Base-by-base conservation (phyloP, 2,888 invertebrate genomes). In the Ophioninae sp. region DNA sequence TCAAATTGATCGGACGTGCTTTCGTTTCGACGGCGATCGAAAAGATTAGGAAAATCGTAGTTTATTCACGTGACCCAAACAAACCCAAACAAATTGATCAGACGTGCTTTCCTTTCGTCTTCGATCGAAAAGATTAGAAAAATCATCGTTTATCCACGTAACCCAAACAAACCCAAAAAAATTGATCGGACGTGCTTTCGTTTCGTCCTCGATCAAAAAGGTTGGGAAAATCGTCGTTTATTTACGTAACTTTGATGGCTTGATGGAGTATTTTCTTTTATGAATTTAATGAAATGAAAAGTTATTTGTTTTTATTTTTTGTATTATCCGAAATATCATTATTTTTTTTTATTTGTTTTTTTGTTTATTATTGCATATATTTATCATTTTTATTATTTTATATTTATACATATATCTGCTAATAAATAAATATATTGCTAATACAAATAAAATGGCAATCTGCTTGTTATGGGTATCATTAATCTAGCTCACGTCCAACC, bases 401-500 rank as follows among this genome's bases (percentile, higher is more conserved):
- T 30, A 30, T 30, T 30, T 30, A 30, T 30, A 30, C 30, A 30
- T 30, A 1, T 30, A 30, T 30, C 3, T 30, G 30, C 30, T 30
- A 30, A 30, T 30, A 30, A 30, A 30, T 30, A 30, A 30, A 30
- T 30, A 3, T 30, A 30, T 30, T 2, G 30, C 30, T 30, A 30
- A 30, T 30, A 30, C 30, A 2, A 30, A 30, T 30, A 30, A 30
- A 30, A 30, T 30, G 30, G 30, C 30, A 30, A 17, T 13, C 39
- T 39, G 50, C 59, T 61, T 59, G 67, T 73, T 37, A 73, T 73
- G 61, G 10, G 20, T 44, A 59, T 73, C 68, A 79, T 79, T 79
- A 72, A 79, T 30, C 67, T 59, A 37, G 73, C 44, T 41, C 62
- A n/a, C 56, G 64, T 77, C 65, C 44, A 74, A 59, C 70, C 57